A percentile compares a stretch with the other conserved stretches of the same genome.
These are phyloP conservation scores for Drosophila percnosoma DNA, from an alignment of 2,888 invertebrate genomes.

Conservation along the genomic window DNA sequence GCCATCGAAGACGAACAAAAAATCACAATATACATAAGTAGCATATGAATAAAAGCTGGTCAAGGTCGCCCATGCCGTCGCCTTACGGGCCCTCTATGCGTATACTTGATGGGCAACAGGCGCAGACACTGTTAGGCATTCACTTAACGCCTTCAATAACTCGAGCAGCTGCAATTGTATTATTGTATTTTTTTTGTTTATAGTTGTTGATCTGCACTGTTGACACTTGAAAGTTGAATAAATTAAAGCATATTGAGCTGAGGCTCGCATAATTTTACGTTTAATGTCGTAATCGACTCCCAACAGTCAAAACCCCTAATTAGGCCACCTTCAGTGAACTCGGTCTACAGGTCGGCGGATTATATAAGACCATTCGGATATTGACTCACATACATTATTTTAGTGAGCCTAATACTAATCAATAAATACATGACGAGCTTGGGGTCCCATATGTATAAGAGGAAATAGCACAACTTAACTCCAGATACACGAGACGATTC, in stretches of 20 bases:
- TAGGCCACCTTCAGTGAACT: constrained; percentile 4
- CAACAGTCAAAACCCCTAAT: constrained; percentile 1
- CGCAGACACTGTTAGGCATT: constrained; percentile 48
- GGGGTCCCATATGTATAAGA: background rate
- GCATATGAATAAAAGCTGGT: constrained; percentile 52
- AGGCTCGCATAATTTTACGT: constrained; percentile 9
- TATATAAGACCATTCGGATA: constrained; percentile 22
- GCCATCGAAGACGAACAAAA: constrained; percentile 38
- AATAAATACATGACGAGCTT: background rate
- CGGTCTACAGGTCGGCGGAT: background rate
- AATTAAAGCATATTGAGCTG: constrained; percentile 18
- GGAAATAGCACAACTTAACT: background rate
- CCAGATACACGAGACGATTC: background rate
- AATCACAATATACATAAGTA: constrained; percentile 12
- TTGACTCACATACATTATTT: background rate
- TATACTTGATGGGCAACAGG: constrained; percentile 54
- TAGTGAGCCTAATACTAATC: background rate
- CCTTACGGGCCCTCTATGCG: constrained; percentile 41
- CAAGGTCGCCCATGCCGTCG: constrained; percentile 54
- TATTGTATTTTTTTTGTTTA: constrained; percentile 3
- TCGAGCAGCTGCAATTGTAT: constrained; percentile 22
- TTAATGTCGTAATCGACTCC: constrained; percentile 26
- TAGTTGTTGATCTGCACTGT: constrained; percentile 12
- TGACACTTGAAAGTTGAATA: constrained; percentile 18
- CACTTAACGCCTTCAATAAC: constrained; percentile 39